Evolutionary conservation across 2,888 invertebrate species (phyloP), one percentile per base, ranked within the genome.

Genomic region (Gandaritis pyraliata): DNA sequence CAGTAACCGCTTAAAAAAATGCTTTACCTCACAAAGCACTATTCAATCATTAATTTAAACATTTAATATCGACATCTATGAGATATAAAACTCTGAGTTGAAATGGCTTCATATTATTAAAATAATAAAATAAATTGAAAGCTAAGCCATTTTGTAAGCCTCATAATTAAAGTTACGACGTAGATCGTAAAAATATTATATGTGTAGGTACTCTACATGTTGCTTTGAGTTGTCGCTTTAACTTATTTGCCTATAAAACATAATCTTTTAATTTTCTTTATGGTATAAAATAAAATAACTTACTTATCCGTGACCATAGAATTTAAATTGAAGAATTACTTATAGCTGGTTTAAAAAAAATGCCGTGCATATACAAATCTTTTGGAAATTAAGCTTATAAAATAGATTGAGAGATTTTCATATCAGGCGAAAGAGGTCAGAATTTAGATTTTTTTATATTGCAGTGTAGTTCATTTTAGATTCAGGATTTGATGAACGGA

Each of bases 121-220:
- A 54, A 57, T 49, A 36, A 45, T 57, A 33, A 53, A 54, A 39
- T 53, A 46, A 54, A 58, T 62, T 54, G 15, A 54, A 53, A 49
- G 36, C 12, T 48, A 53, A 41, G 55, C 50, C 55, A 45, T 45
- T 23, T 2, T 49, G 38, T 54, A 45, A 45, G 43, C 30, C 18
- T 13, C 11, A 23, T 13, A 33, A 50, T 48, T 45, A 50, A 30
- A 55, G 51, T 65, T 33, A 56, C 15, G 23, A 18, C 15, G 13
- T 4, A 1, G 30, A 43, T 56, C 58, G 58, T 65, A 55, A 65
- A 62, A 65, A 38, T 57, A 46, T 45, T 43, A 52, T n/a, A n/a
- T n/a, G n/a, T n/a, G n/a, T 29, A 50, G 45, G 15, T 51, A 38
- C 53, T 46, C 10, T 33, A 3, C 39, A 41, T 18, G 29, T n/a